Evolutionary conservation across 2,888 invertebrate genomes (phyloP).

Genomic region (Drosophila leonis): DNA sequence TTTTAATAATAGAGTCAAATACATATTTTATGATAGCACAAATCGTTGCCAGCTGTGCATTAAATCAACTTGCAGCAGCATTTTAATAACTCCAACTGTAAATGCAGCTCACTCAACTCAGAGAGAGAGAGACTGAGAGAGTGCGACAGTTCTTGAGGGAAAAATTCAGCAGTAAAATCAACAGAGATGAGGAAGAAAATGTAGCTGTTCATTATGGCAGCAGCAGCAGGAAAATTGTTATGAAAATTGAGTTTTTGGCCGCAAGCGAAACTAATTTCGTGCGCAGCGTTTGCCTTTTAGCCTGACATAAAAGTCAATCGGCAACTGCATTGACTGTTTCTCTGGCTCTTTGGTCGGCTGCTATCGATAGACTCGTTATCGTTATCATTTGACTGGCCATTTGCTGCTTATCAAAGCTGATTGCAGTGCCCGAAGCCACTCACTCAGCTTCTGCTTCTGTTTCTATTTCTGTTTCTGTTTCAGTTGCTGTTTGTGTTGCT

Average conservation of each 20-base stretch:
- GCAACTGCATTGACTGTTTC: slow-evolving; percentile 42
- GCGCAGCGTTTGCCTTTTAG: slow-evolving; percentile 30
- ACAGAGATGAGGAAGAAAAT: slow-evolving; percentile 59
- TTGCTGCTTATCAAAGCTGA: slow-evolving; percentile 78
- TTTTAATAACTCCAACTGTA: slow-evolving; percentile 64
- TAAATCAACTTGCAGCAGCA: slow-evolving; percentile 65
- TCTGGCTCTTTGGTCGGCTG: slow-evolving; percentile 12
- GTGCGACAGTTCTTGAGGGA: background rate
- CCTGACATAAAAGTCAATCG: slow-evolving; percentile 69
- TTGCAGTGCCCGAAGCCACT: slow-evolving; percentile 68
- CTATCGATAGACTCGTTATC: slow-evolving; percentile 69
- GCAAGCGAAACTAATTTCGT: slow-evolving; percentile 74
- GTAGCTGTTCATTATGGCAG: slow-evolving; percentile 71
- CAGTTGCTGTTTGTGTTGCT: slow-evolving; percentile 11
- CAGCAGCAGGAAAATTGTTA: slow-evolving; percentile 73
- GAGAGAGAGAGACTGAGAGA: background rate
- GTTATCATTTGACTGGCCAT: slow-evolving; percentile 74
- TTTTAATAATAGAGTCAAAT: slow-evolving; percentile 65
- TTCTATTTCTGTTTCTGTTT: slow-evolving; percentile 5
- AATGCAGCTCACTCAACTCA: slow-evolving; percentile 12
- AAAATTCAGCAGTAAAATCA: slow-evolving; percentile 56
- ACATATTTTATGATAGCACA: slow-evolving; percentile 67
- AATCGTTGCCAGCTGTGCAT: slow-evolving; percentile 64
- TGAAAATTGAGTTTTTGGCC: slow-evolving; percentile 77
- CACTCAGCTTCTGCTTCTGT: slow-evolving; percentile 8